A percentile compares a stretch with the other conserved stretches of the same genome.
phyloP scores from a whole-genome alignment of 1,140 invertebrate genomes.

The Caenorhabditis inopinata region DNA sequence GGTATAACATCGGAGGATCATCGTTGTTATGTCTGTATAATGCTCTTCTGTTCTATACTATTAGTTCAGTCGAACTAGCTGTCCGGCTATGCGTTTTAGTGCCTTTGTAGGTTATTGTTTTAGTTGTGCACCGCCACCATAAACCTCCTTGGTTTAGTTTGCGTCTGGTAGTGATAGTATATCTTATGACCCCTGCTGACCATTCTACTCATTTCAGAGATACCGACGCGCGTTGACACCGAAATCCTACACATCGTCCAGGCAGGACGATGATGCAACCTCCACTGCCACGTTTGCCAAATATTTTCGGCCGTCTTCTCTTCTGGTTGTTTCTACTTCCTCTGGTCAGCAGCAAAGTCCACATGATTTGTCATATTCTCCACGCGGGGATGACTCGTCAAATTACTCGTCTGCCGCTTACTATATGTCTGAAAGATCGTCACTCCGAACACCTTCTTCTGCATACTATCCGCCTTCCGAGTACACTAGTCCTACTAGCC shows the following conservation, averaged over 20 bases:
- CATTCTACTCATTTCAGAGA: background rate
- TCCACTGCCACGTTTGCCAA: constrained; percentile 4
- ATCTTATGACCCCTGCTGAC: background rate
- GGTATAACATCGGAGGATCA: background rate
- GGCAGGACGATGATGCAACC: background rate
- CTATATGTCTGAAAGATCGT: constrained; percentile 32
- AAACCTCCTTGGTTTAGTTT: constrained; percentile 17
- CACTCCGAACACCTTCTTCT: constrained; percentile 21
- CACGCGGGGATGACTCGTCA: background rate
- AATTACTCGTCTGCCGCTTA: constrained; percentile 35
- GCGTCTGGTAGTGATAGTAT: background rate
- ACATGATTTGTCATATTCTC: background rate
- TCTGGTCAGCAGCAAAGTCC: background rate
- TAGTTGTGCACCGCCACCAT: background rate
- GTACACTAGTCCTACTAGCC: constrained; percentile 11
- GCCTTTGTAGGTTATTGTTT: too few species aligned
- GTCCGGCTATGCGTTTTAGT: too few species aligned
- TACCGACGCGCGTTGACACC: constrained; percentile 11
- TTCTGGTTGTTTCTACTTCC: background rate
- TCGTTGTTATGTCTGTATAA: background rate
- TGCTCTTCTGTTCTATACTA: background rate
- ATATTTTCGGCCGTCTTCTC: background rate
- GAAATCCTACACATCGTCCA: background rate
- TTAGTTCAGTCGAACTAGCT: background rate
- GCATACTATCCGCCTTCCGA: constrained; percentile 24